Evolutionary conservation across 2,113 vertebrate genomes (phyloP).

Genomic region (Corydoras sp.): DNA sequence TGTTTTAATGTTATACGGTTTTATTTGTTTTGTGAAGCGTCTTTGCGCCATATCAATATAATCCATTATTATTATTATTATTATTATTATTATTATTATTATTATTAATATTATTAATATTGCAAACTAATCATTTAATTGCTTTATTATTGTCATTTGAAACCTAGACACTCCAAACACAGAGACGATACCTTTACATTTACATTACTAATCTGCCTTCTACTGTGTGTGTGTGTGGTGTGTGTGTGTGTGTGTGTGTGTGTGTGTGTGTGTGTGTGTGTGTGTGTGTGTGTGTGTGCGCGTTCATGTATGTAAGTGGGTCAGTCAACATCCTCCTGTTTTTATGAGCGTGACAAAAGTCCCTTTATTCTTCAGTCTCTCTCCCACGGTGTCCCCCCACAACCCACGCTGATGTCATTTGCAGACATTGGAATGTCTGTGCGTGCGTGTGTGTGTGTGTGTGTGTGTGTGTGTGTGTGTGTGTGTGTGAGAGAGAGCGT

Average conservation of each 20-base stretch:
- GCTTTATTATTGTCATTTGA: too few relatives aligned
- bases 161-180: too few relatives aligned
- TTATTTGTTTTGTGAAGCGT: too few relatives aligned
- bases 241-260: slow-evolving; percentile 3
- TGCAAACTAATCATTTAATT: too few relatives aligned
- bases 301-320: not conserved
- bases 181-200: too few relatives aligned
- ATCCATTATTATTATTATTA: too few relatives aligned
- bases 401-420: slow-evolving; percentile 38
- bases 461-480: slow-evolving; percentile 1
- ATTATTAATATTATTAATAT: too few relatives aligned
- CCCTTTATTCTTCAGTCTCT: slow-evolving; percentile 23
- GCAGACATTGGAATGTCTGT: slow-evolving; percentile 36
- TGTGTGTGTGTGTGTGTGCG: not conserved
- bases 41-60: too few relatives aligned
- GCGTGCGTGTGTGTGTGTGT: not conserved
- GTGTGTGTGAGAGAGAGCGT: slow-evolving; percentile 4
- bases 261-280: not conserved
- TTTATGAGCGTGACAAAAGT: slow-evolving; percentile 55
- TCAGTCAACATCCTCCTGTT: slow-evolving; percentile 45
- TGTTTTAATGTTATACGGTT: too few relatives aligned
- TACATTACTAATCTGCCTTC: too few relatives aligned
- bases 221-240: slow-evolving; percentile 1
- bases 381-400: slow-evolving; percentile 35
- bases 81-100: too few relatives aligned